A percentile compares a stretch with the other conserved stretches of the same genome.
phyloP scores from a whole-genome alignment of 2,888 invertebrate genomes.

The Thecophora atra region DNA sequence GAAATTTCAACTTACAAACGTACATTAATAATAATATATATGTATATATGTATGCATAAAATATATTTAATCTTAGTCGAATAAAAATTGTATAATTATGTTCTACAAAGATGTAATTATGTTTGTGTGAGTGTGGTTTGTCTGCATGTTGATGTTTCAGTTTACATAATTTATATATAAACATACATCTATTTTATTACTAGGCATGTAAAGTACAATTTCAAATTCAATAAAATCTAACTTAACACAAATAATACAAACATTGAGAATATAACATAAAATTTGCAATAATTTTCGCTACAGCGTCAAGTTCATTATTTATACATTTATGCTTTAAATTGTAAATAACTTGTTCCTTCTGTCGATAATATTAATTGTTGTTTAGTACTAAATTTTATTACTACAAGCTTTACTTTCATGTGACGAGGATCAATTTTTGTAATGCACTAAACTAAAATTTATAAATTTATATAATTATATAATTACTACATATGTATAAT shows the following conservation, averaged over 20 bases:
- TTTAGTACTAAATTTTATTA: too few relatives aligned
- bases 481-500: too few relatives aligned
- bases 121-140: constrained; percentile 2
- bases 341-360: not conserved
- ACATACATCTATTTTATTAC: constrained; percentile 23
- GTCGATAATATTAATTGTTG: not conserved
- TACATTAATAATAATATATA: not conserved
- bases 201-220: constrained; percentile 34
- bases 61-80: constrained; percentile 2
- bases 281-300: constrained; percentile 38
- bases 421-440: too few relatives aligned
- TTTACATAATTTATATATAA: not conserved
- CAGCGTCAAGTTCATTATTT: constrained; percentile 17
- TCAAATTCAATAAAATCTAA: constrained; percentile 12
- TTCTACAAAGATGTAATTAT: constrained; percentile 13
- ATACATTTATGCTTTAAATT: not conserved
- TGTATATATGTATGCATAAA: constrained; percentile 16
- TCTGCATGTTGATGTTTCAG: too few relatives aligned
- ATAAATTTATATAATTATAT: too few relatives aligned
- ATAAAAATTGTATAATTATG: constrained; percentile 8
- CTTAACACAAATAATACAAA: constrained; percentile 23
- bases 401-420: too few relatives aligned
- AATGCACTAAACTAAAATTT: too few relatives aligned
- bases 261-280: constrained; percentile 19
- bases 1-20: constrained; percentile 1